These are phyloP conservation scores for Schlechtendalia chinensis DNA, from an alignment of 1,140 invertebrate species.

Conservation along the genomic window DNA sequence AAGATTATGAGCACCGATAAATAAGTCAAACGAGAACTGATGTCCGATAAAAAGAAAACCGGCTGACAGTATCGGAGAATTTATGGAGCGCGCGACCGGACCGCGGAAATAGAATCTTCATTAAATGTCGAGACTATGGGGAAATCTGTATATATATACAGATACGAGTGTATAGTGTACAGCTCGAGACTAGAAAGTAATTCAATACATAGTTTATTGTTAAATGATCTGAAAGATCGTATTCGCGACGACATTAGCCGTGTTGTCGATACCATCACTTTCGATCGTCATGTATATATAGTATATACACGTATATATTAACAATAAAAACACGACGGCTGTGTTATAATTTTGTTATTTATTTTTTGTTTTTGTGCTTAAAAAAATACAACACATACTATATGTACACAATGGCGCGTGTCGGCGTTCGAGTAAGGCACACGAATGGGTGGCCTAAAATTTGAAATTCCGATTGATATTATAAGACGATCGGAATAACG, in stretches of 20 bases:
- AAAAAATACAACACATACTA: too few relatives aligned
- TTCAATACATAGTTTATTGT: neutral
- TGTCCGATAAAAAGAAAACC: neutral
- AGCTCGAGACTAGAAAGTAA: neutral
- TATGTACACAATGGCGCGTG: too few relatives aligned
- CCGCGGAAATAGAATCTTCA: slow-evolving; percentile 30
- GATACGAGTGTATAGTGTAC: neutral
- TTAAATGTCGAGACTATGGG: slow-evolving; percentile 13
- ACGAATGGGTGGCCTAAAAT: too few relatives aligned
- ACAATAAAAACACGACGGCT: too few relatives aligned
- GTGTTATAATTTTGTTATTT: too few relatives aligned
- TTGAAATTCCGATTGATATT: too few relatives aligned
- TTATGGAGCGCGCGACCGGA: neutral
- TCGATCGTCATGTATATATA: too few relatives aligned
- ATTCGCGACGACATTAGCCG: neutral
- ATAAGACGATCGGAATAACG: too few relatives aligned
- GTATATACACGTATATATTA: too few relatives aligned
- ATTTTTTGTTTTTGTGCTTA: too few relatives aligned
- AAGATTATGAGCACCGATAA: slow-evolving; percentile 30
- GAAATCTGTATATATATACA: neutral
- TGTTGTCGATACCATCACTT: too few relatives aligned
- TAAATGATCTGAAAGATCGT: slow-evolving; percentile 28
- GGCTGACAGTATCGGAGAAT: slow-evolving; percentile 18
- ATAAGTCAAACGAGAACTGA: slow-evolving; percentile 39
- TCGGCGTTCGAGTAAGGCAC: too few relatives aligned